Base-by-base conservation (phyloP, 2,797 vertebrate species). In the Cossypha dichroa region DNA sequence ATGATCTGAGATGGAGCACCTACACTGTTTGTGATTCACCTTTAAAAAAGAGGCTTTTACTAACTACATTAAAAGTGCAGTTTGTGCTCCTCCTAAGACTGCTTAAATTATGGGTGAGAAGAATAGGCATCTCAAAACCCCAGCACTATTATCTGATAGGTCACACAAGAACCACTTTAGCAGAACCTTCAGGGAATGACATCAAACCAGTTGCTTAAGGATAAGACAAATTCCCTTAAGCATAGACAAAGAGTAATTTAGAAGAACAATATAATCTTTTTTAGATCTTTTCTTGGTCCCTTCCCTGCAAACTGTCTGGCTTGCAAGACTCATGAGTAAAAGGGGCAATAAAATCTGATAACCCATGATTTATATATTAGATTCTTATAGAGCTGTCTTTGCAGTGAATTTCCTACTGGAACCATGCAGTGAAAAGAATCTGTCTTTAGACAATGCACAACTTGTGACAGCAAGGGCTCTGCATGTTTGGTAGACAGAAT, bases 131-230 rank as follows among this genome's bases (percentile, higher is more conserved):
- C 83, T 95, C 92, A 85, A 94, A 95, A 56, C 23, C 92, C 90
- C 94, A 92, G 46, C 28, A 34, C 85, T 90, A 96, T 96, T 92
- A 95, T 81, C 88, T 84, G 56, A 28, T 85, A 49, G 74, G 70
- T 63, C 77, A 90, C 76, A 93, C n/a, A 66, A 76, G 81, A 90
- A 43, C 5, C 43, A 86, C 46, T 75, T 90, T 4, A 70, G 41
- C 29, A 85, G 67, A 81, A 82, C 52, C 64, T 93, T 73, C 67
- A 64, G 84, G 81, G 86, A 92, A 87, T 12, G 31, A 29, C 64
- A 93, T 78, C 75, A 77, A 90, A 52, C n/a, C 22, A 70, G 63
- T 85, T 82, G 59, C 92, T 86, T 86, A 90, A 88, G 54, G 70
- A 81, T 15, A 79, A 79, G 43, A 84, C 14, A 11, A 26, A 68